phyloP scores from a whole-genome alignment of 2,113 vertebrate species.

The Excalfactoria chinensis region DNA sequence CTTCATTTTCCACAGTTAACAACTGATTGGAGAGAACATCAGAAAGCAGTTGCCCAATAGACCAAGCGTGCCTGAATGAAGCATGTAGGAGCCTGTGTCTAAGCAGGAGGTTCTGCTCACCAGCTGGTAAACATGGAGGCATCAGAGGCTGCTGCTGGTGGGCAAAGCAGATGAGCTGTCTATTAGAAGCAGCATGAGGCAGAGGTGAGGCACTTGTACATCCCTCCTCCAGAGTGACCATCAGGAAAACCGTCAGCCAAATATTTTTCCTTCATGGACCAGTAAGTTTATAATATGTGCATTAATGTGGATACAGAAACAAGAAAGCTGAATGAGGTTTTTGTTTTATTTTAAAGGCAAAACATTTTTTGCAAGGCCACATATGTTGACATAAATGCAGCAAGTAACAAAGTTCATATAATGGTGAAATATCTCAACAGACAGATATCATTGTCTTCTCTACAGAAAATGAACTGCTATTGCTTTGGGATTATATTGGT shows the following conservation, averaged over 20 bases:
- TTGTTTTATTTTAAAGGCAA: neutral
- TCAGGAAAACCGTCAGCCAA: neutral
- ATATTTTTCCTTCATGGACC: neutral
- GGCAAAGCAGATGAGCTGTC: neutral
- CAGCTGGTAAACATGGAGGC: neutral
- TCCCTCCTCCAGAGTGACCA: rapidly evolving
- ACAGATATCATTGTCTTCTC: neutral
- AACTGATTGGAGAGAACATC: neutral
- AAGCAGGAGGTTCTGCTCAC: neutral
- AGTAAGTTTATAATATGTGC: neutral
- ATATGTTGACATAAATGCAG: neutral
- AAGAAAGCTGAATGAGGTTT: neutral
- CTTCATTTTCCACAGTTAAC: neutral
- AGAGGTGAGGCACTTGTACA: neutral
- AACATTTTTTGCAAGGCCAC: neutral
- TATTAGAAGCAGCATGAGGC: neutral
- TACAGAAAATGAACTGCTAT: neutral
- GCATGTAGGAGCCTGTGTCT: neutral
- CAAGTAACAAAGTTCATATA: neutral
- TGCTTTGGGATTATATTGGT: neutral
- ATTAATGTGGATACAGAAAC: neutral
- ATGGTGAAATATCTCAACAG: neutral
- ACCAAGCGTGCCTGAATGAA: neutral
- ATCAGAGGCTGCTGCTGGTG: neutral
- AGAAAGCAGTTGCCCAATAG: conserved; percentile 12